A percentile compares a stretch with the other conserved stretches of the same genome.
Evolutionary conservation across 1,140 invertebrate genomes (phyloP).

Genomic region (Bombus huntii): DNA sequence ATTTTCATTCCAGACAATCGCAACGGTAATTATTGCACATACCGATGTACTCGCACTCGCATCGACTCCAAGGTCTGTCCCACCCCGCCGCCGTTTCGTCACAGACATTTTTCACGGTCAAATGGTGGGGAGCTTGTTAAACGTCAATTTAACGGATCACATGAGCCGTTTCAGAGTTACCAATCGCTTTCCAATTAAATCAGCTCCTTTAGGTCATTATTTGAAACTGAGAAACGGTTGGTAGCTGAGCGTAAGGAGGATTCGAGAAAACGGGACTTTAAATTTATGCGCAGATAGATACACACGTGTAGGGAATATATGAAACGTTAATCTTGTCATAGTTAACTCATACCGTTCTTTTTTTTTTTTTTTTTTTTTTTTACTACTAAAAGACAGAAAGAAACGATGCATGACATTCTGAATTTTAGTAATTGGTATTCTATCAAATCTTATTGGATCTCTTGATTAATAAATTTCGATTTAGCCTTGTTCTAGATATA

Average conservation of each 20-base stretch:
- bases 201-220: neutral
- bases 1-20: constrained; percentile 33
- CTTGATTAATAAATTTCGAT: neutral
- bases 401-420: too few species aligned
- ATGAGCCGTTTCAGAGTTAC: neutral
- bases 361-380: neutral
- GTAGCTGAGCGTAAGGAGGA: too few species aligned
- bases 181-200: constrained; percentile 20
- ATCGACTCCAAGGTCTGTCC: neutral
- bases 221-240: neutral
- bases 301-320: neutral
- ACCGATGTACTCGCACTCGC: neutral
- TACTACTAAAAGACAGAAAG: too few species aligned
- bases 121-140: neutral
- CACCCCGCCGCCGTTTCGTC: too few species aligned
- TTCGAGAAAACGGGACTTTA: neutral
- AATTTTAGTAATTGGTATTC: too few species aligned
- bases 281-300: neutral
- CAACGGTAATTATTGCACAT: constrained; percentile 9
- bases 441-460: too few species aligned
- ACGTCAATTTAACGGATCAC: constrained; percentile 6
- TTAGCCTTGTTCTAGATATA: neutral
- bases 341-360: neutral
- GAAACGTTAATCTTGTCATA: neutral
- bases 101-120: constrained; percentile 6